These are phyloP conservation scores for Mandrillus leucophaeus DNA, from an alignment of 2,113 vertebrate species.

Conservation along the genomic window DNA sequence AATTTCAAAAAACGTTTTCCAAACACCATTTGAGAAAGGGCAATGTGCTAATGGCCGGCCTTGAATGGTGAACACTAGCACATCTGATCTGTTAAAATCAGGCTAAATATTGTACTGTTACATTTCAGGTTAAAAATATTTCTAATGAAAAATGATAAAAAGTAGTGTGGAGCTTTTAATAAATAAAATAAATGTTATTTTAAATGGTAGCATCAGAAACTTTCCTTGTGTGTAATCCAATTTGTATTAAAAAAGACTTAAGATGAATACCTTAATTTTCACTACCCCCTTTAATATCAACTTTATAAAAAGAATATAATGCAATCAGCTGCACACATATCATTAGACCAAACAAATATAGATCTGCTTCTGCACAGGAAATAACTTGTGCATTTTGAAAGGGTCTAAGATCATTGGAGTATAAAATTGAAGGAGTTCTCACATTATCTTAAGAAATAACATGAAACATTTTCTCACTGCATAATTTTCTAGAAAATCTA, in stretches of 20 bases:
- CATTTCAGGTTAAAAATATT: background rate
- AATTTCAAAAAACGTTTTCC: background rate
- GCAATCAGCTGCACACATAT: slow-evolving; percentile 29
- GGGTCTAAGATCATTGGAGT: slow-evolving; percentile 63
- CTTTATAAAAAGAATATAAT: slow-evolving; percentile 38
- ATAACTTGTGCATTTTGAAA: slow-evolving; percentile 69
- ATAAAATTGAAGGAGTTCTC: slow-evolving; percentile 73
- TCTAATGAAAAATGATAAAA: background rate
- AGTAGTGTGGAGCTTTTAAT: background rate
- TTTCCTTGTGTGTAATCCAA: background rate
- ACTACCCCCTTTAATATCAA: background rate
- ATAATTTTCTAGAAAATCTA: slow-evolving; percentile 63
- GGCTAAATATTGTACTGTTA: background rate
- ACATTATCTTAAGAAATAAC: slow-evolving; percentile 75
- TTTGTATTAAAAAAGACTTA: slow-evolving; percentile 18
- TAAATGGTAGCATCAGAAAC: background rate
- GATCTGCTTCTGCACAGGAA: slow-evolving; percentile 72
- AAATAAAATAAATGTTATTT: background rate
- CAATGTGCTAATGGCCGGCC: background rate
- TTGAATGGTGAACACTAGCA: background rate
- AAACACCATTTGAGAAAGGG: background rate
- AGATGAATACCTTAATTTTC: background rate
- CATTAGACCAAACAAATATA: slow-evolving; percentile 69
- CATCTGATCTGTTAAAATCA: background rate
- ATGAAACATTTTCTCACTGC: slow-evolving; percentile 61